These are phyloP conservation scores for Acanthurus leucopareius DNA, from an alignment of 2,797 vertebrate species.

Conservation along the genomic window DNA sequence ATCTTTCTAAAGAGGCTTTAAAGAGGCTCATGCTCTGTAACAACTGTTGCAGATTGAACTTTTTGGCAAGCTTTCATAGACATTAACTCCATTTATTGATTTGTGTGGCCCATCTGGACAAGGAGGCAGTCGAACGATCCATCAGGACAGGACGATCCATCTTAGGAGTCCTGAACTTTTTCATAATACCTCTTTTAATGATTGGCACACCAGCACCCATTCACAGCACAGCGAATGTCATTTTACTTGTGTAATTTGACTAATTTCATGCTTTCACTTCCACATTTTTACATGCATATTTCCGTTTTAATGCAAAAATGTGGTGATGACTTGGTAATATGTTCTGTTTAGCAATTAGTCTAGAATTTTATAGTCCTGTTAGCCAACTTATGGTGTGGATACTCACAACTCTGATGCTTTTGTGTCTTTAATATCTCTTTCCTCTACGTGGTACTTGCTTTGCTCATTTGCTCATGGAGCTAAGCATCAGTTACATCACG, in stretches of 20 bases:
- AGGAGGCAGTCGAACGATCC: not conserved
- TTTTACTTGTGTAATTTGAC: not conserved
- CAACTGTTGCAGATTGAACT: slow-evolving; percentile 31
- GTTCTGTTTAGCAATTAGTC: not conserved
- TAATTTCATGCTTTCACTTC: slow-evolving; percentile 2
- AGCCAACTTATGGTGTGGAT: too few relatives aligned
- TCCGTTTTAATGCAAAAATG: not conserved
- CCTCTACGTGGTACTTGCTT: too few relatives aligned
- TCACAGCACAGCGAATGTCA: not conserved
- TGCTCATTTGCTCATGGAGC: too few relatives aligned
- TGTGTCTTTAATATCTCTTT: too few relatives aligned
- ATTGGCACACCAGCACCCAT: not conserved
- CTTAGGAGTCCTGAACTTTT: not conserved
- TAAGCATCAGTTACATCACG: not conserved
- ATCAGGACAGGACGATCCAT: not conserved
- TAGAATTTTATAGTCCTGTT: not conserved
- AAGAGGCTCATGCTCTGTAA: slow-evolving; percentile 21
- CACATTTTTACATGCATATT: not conserved
- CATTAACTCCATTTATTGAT: slow-evolving; percentile 23
- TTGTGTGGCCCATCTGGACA: slow-evolving; percentile 24
- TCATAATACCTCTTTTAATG: not conserved
- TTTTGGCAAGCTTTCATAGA: slow-evolving; percentile 20
- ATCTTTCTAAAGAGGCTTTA: slow-evolving; percentile 28
- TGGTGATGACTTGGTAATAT: not conserved
- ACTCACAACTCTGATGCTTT: too few relatives aligned